Evolutionary conservation across 1,140 invertebrate species (phyloP), one percentile per base, ranked within the genome.

Genomic region (Helicoverpa armigera): DNA sequence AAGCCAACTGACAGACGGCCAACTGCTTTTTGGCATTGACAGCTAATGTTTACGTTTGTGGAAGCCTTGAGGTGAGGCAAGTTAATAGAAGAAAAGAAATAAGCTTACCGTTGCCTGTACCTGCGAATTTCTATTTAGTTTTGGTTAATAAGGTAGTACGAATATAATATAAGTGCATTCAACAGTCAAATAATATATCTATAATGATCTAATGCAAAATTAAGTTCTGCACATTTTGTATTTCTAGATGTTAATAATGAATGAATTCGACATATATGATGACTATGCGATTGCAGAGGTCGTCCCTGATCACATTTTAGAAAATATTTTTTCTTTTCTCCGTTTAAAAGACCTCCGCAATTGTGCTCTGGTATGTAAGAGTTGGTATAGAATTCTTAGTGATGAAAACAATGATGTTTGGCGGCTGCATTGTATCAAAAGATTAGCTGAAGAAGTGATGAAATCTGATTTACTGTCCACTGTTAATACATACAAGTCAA

Each of bases 371-470:
- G 98, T 99, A 63, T 99, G 99, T 95, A 98, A 98, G 95, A 97
- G 96, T 82, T 99, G 99, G 99, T 97, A 98, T 90, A 96, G 96
- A 89, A 97, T 98, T 92, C 95, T 99, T 50, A 98, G 97, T 90
- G 98, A 99, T 93, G 98, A 99, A 95, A 98, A 99, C 92, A 98
- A 98, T 92, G 98, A 99, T 83, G 97, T 99, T 54, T 99, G 99
- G 99, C 96, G 98, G 86, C 96, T 97, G 89, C 98, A 99, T 87
- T 99, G 98, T 95, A 95, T 98, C 60, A 96, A 97, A 88, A 98
- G 98, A 94, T 95, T 99, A 72, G 97, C 98, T 2, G 97, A 98
- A 94, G 98, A 99, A 95, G 98, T 98, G 0, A 95, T 99, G 35
- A 99, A 98, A 95, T 99, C 98, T 0, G 98, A 99, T 94, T 96